Base-by-base conservation (phyloP, 1,140 invertebrate species). In the Phenacoccus solenopsis region DNA sequence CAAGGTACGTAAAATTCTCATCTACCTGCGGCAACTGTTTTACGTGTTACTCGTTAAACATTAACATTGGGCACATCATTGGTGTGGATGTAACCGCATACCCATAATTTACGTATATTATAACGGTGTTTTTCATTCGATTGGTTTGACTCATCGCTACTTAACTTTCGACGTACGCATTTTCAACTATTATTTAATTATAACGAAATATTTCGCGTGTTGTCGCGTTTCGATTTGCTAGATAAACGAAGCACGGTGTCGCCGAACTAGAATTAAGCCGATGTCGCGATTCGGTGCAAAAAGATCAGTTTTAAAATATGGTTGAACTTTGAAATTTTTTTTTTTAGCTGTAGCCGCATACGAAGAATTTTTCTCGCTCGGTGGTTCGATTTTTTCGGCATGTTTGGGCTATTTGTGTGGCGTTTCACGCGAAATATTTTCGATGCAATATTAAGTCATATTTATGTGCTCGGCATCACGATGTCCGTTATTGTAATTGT, bases 1-100 rank as follows among this genome's bases (percentile, higher is more conserved):
- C 12, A 73, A 73, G 73, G 73, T 74, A 74, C 28, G 32, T 69
- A 69, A 38, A 38, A 68, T 35, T 32, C 22, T 64, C 16, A 27
- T 24, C 21, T 64, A 64, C 59, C 59, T 64, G 59, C 59, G 59
- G 59, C 59, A 64, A 27, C 21, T 64, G 59, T 64, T 64, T 27
- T 24, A 10, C 59, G 59, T 64, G 12, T 24, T 64, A 64, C 16
- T 64, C 16, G 25, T 24, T 64, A 64, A 64, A 24, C 59, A 27
- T 64, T 64, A 49, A 49, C 20, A n/a, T n/a, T n/a, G n/a, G n/a
- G n/a, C n/a, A 16, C 38, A 49, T 49, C 38, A 9, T 49, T 49
- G 38, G 38, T 49, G 38, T 49, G 38, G 38, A 49, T 49, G 38
- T 49, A 49, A 49, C 38, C 3, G 20, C 38, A 49, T 49, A n/a